Conservation (phyloP, 2,888 invertebrate genomes). For the Cheilosia impressa region DNA sequence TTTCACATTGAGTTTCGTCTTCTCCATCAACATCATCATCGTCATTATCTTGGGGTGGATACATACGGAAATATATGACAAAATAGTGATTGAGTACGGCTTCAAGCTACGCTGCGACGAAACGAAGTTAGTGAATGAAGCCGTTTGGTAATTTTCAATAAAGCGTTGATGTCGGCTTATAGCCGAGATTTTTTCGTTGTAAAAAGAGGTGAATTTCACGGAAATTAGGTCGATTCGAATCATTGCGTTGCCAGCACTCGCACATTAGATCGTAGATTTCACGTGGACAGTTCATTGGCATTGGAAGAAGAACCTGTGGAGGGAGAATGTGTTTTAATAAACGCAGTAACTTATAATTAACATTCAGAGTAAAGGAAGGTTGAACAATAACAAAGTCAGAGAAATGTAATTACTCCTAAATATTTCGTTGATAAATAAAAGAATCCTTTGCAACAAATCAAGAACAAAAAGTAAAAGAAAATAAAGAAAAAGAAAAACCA, state of each 20-base stretch:
- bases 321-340: no score
- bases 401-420: no score
- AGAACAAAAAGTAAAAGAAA: no score
- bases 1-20: slow-evolving; percentile 52
- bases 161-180: slow-evolving; percentile 82
- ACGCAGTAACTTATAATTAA: no score
- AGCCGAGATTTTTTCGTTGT: slow-evolving; percentile 89
- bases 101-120: slow-evolving; percentile 45
- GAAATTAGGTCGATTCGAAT: slow-evolving; percentile 90
- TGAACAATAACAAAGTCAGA: no score
- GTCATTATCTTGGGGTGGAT: slow-evolving; percentile 26
- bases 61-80: slow-evolving; percentile 57
- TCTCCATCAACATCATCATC: slow-evolving; percentile 6
- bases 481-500: no score
- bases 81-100: slow-evolving; percentile 52
- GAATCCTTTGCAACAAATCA: no score
- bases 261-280: slow-evolving; percentile 94
- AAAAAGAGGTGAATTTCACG: slow-evolving; percentile 93
- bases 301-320: slow-evolving; percentile 85
- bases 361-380: no score
- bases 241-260: slow-evolving; percentile 93
- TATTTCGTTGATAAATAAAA: no score
- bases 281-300: slow-evolving; percentile 91
- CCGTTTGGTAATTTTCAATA: slow-evolving; percentile 76
- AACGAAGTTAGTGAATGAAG: slow-evolving; percentile 68